Evolutionary conservation across 1,140 invertebrate species (phyloP).

Genomic region (Myzus persicae): DNA sequence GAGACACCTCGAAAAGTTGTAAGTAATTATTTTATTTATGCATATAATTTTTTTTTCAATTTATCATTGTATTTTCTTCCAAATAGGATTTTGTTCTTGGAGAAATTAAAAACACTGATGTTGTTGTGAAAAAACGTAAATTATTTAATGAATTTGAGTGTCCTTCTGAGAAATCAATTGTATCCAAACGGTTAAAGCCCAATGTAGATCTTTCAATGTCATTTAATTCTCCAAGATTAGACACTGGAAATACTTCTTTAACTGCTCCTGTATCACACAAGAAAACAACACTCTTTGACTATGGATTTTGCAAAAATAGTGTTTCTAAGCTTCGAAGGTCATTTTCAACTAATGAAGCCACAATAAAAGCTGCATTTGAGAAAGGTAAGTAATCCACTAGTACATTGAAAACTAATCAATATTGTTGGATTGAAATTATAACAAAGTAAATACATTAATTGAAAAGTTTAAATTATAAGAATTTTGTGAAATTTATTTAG

Average conservation of each 20-base stretch:
- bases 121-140: constrained; percentile 33
- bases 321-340: constrained; percentile 65
- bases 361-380: constrained; percentile 72
- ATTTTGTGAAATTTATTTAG: no score
- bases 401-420: neutral
- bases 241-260: constrained; percentile 35
- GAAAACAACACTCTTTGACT: constrained; percentile 61
- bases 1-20: constrained; percentile 30
- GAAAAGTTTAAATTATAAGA: no score
- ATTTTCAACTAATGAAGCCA: constrained; percentile 70
- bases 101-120: constrained; percentile 9
- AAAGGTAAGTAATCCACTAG: constrained; percentile 64
- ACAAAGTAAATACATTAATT: no score
- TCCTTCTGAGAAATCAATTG: neutral
- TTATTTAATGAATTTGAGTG: constrained; percentile 43
- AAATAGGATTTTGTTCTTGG: constrained; percentile 29
- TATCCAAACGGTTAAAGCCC: neutral
- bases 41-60: neutral
- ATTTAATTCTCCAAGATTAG: constrained; percentile 27
- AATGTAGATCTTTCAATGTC: constrained; percentile 48
- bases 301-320: constrained; percentile 61
- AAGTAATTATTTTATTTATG: neutral
- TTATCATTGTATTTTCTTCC: neutral
- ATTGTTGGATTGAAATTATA: neutral
- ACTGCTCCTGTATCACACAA: constrained; percentile 19